Base-by-base conservation (phyloP, 2,888 invertebrate genomes). In the Koerneria pararmatus region DNA sequence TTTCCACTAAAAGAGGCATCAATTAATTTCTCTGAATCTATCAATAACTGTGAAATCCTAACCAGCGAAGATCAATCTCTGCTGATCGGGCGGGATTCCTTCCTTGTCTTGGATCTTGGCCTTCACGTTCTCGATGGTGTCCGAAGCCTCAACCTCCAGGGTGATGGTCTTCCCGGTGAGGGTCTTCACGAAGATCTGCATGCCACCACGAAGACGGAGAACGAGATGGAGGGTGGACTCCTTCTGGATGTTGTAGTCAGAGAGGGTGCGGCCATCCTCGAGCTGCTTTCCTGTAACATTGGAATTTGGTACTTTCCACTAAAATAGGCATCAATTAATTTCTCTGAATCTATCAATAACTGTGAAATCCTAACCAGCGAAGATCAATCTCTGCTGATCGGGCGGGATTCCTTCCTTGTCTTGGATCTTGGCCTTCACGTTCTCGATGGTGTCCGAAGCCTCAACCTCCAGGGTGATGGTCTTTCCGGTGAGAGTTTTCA, bases 161-260 rank as follows among this genome's bases (percentile, higher is more conserved):
- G 80, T 80, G 72, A 80, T 80, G 65, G 93, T 93, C 86, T 93
- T 93, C 82, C 92, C 92, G 81, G 92, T 92, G 58, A 93, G 88
- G 79, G 93, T 93, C 87, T 93, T 93, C 74, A 93, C 93, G 85
- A 93, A 95, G 86, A 95, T 95, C 89, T 95, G 95, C 93, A 93
- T 93, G 8, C 76, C 77, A 63, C 77, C 77, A 46, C 77, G 67
- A 27, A 77, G 73, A 63, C 88, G 85, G 1, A 88, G 82, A 0
- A 88, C 87, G 69, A 88, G 80, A 72, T 88, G 87, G 15, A 88
- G 85, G 1, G 88, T 87, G 0, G 87, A 87, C 79, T 88, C 92
- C 85, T 94, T 93, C 86, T 94, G 93, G 84, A 94, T 94, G 85
- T 93, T 93, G 86, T 94, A 94, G 84, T 95, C 94, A 0, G 91